Evolutionary conservation across 1,140 invertebrate genomes (phyloP), one percentile per base, ranked within the genome.

Genomic region (Rhopalosiphum maidis): DNA sequence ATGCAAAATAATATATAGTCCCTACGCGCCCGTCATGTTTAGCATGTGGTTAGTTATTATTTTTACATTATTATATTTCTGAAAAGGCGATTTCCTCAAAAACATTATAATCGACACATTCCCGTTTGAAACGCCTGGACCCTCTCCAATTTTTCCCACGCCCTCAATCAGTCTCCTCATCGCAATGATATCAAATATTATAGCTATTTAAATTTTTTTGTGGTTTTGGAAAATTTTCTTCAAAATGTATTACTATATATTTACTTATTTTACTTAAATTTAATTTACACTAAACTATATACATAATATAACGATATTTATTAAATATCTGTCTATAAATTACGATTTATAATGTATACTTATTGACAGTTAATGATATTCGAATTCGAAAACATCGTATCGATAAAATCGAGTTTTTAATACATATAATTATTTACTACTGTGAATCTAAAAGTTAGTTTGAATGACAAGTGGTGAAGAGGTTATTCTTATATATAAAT

Each of bases 11-110:
- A 68, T 68, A 68, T 0, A n/a, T 68, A 68, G 30, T 68, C 30
- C 60, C 30, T n/a, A 30, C 8, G 30, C 55, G 25, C 25, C 25
- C 3, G 4, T n/a, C 30, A 11, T 68, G 15, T 68, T 68, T n/a
- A 68, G 60, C 15, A 11, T 35, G 60, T 68, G n/a, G 30, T 77
- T 77, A 77, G 15, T n/a, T 77, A 11, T 77, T 77, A 18, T n/a
- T n/a, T 77, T 77, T 18, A 77, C n/a, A n/a, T n/a, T 77, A 77
- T n/a, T n/a, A 68, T 68, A 68, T n/a, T 68, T n/a, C 60, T 77
- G n/a, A n/a, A n/a, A 18, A 68, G 4, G n/a, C n/a, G 15, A n/a
- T 77, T 77, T 77, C 30, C 30, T 18, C 1, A 21, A 77, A 77
- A n/a, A 77, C 30, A 77, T n/a, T 68, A 1, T 35, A 77, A 77